Conservation (phyloP, 2,888 invertebrate species). For the Tineola bisselliella region DNA sequence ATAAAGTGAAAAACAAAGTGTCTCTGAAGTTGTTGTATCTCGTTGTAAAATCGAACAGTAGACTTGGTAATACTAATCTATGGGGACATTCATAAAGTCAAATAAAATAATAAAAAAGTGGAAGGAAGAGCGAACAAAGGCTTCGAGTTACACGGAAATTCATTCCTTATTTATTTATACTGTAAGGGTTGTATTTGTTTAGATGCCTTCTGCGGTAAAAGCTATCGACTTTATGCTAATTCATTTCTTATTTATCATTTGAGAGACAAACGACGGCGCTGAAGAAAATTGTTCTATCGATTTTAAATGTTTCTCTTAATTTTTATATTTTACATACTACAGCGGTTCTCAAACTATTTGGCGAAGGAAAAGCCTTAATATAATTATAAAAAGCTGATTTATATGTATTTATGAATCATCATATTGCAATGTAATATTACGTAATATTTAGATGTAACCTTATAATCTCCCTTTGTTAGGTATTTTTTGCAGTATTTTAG, state of each 20-base stretch:
- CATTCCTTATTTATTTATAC: neutral
- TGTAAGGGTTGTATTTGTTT: neutral
- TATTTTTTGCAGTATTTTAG: too few relatives aligned
- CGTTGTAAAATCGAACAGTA: neutral
- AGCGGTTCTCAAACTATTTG: too few relatives aligned
- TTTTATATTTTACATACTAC: neutral
- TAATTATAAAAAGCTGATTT: too few relatives aligned
- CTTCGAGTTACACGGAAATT: neutral
- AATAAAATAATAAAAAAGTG: neutral
- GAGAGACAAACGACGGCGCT: neutral
- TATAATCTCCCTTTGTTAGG: too few relatives aligned
- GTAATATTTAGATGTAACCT: too few relatives aligned
- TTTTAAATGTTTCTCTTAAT: neutral
- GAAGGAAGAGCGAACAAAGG: neutral
- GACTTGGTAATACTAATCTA: neutral
- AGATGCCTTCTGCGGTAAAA: neutral
- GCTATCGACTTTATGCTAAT: constrained; percentile 8
- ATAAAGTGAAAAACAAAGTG: too few relatives aligned
- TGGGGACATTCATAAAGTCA: neutral
- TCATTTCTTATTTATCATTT: constrained; percentile 1
- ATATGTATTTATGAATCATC: too few relatives aligned
- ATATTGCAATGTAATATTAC: too few relatives aligned
- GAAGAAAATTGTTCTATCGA: neutral
- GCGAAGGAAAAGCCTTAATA: too few relatives aligned
- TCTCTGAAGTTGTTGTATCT: too few relatives aligned